phyloP scores from a whole-genome alignment of 2,797 vertebrate genomes.

The Pseudopleuronectes americanus region DNA sequence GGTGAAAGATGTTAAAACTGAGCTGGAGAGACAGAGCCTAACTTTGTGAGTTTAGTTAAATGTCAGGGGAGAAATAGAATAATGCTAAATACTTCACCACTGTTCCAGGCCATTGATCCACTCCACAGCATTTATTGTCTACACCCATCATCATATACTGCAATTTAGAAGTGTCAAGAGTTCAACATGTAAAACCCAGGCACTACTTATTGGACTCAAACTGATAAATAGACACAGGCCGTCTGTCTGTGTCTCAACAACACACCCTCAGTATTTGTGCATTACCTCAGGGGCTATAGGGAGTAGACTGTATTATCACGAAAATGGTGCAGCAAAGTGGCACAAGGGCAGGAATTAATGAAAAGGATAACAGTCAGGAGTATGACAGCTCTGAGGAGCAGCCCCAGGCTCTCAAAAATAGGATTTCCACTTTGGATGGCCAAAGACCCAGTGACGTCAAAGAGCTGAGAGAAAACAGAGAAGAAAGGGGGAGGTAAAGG shows the following conservation, averaged over 20 bases:
- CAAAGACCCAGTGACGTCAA: constrained; percentile 28
- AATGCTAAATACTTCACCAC: background rate
- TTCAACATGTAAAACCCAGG: constrained; percentile 33
- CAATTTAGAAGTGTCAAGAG: constrained; percentile 48
- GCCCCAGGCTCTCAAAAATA: constrained; percentile 26
- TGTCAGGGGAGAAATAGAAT: constrained; percentile 46
- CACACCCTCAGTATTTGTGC: constrained; percentile 23
- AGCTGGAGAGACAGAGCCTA: background rate
- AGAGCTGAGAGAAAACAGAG: background rate
- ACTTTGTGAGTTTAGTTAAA: constrained; percentile 23
- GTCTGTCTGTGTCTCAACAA: constrained; percentile 9
- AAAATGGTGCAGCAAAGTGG: constrained; percentile 16
- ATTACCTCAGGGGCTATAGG: constrained; percentile 16
- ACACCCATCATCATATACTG: constrained; percentile 36
- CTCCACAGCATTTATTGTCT: constrained; percentile 28
- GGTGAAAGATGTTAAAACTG: background rate
- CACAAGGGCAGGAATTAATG: constrained; percentile 39
- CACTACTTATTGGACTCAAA: constrained; percentile 35
- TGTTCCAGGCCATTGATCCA: constrained; percentile 26
- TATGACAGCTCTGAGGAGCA: constrained; percentile 33
- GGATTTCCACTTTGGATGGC: constrained; percentile 29
- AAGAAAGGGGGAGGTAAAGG: background rate
- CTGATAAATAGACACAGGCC: constrained; percentile 35
- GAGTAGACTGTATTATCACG: constrained; percentile 30
- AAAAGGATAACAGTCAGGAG: constrained; percentile 30